These are phyloP conservation scores for Phaonia tiefii DNA, from an alignment of 2,888 invertebrate species.

Conservation along the genomic window DNA sequence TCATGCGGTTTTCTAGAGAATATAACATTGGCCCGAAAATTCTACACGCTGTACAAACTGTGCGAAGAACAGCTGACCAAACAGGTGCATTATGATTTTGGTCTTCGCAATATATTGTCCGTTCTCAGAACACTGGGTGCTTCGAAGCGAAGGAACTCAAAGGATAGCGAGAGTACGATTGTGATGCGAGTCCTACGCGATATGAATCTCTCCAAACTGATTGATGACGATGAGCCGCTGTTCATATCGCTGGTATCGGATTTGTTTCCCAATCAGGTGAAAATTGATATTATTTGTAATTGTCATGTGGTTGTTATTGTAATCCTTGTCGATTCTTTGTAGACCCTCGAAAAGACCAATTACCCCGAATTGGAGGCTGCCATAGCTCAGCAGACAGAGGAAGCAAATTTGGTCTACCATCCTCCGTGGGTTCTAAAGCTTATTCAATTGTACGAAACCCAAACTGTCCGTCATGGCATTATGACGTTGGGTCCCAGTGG, in stretches of 20 bases:
- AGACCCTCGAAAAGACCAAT: conserved; percentile 92
- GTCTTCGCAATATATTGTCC: conserved; percentile 95
- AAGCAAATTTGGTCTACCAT: conserved; percentile 91
- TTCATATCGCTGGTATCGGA: conserved; percentile 97
- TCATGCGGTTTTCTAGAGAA: conserved; percentile 98
- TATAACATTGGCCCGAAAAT: conserved; percentile 95
- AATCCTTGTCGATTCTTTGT: background rate
- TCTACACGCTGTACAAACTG: conserved; percentile 96
- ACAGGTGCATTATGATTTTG: conserved; percentile 99
- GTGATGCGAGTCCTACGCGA: conserved; percentile 98
- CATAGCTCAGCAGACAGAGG: conserved; percentile 91
- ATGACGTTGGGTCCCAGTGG: conserved; percentile 98
- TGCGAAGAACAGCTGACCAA: conserved; percentile 99
- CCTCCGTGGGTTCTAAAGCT: conserved; percentile 97
- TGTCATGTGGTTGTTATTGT: background rate
- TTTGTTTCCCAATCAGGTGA: conserved; percentile 93
- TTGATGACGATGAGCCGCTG: conserved; percentile 98
- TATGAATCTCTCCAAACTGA: conserved; percentile 98
- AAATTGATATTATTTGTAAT: conserved; percentile 1
- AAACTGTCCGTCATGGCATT: conserved; percentile 96
- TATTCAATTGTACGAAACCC: conserved; percentile 97
- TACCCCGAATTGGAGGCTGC: conserved; percentile 95
- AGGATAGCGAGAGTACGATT: conserved; percentile 96
- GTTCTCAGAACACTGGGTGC: conserved; percentile 96
- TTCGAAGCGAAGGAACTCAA: conserved; percentile 93